Base-by-base conservation (phyloP, 2,113 vertebrate genomes). In the Barbus barbus region DNA sequence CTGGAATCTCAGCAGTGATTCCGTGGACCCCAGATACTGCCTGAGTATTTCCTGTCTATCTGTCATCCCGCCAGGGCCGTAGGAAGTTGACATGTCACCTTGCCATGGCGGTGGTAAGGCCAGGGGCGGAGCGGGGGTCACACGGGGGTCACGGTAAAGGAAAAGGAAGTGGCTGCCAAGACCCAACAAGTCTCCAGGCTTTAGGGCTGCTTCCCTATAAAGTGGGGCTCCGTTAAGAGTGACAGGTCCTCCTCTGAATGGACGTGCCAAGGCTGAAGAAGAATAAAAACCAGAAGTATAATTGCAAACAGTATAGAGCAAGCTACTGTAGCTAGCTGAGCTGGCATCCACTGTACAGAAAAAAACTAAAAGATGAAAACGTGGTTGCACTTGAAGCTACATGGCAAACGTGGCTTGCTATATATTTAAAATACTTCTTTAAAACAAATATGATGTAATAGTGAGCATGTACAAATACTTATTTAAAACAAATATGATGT, bases 111-210 rank as follows among this genome's bases (percentile, higher is more conserved):
- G 88, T 22, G 91, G 92, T 89, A 95, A 65, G 13, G 94, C 93
- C 80, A 93, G 86, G 0, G 93, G 94, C 0, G 93, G 91, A 20
- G 93, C 89, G 2, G 94, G 94, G 83, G 90, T 93, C 86, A 93
- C 93, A 6, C 96, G 94, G 46, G 97, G 96, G 91, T 98, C 97
- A 74, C 96, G 96, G 88, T 97, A 98, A 91, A 98, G 93, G 93
- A 98, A 97, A 26, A 98, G 91, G 89, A 97, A 96, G 85, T 97
- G 95, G 84, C 94, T 91, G 38, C 97, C 96, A 60, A 98, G 92
- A 77, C 96, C 97, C 74, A 98, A 92, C 88, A 98, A 92, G 89
- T 98, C 97, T 18, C 97, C 97, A 0, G 96, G 94, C 77, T 93
- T 95, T 31, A 98, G 90, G 87, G 94, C 93, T 0, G 95, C 91